These are phyloP conservation scores for Dynastes tityus DNA, from an alignment of 2,888 invertebrate genomes.

Conservation along the genomic window DNA sequence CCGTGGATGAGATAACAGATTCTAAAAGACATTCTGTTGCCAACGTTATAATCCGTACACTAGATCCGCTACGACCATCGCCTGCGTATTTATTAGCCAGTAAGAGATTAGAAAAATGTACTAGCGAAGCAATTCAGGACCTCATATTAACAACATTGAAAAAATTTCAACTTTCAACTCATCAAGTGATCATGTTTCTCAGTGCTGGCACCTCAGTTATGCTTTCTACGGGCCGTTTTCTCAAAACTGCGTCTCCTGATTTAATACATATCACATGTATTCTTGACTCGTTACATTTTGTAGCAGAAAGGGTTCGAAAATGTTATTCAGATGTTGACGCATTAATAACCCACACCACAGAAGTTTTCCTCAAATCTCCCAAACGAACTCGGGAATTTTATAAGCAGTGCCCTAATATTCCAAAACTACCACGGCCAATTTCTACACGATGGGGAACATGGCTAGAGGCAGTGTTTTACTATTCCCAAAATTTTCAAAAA, in stretches of 20 bases:
- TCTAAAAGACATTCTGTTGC: not conserved
- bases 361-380: not conserved
- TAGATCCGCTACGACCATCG: not conserved
- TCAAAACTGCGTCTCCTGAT: not conserved
- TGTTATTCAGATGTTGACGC: not conserved
- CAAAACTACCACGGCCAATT: too few species aligned
- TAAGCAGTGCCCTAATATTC: too few species aligned
- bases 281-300: not conserved
- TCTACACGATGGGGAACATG: too few species aligned
- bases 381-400: too few species aligned
- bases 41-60: not conserved
- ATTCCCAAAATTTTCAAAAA: too few species aligned
- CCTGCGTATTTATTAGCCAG: not conserved
- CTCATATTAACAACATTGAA: not conserved
- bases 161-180: not conserved
- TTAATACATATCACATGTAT: not conserved
- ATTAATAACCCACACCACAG: not conserved
- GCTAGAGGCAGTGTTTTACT: too few species aligned
- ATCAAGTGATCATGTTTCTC: not conserved
- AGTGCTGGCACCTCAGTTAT: not conserved
- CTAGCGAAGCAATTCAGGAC: not conserved
- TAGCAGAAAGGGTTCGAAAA: not conserved
- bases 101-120: not conserved
- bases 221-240: not conserved
- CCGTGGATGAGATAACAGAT: not conserved